These are phyloP conservation scores for Todiramphus saurophagus DNA, from an alignment of 2,113 vertebrate species.

Conservation along the genomic window DNA sequence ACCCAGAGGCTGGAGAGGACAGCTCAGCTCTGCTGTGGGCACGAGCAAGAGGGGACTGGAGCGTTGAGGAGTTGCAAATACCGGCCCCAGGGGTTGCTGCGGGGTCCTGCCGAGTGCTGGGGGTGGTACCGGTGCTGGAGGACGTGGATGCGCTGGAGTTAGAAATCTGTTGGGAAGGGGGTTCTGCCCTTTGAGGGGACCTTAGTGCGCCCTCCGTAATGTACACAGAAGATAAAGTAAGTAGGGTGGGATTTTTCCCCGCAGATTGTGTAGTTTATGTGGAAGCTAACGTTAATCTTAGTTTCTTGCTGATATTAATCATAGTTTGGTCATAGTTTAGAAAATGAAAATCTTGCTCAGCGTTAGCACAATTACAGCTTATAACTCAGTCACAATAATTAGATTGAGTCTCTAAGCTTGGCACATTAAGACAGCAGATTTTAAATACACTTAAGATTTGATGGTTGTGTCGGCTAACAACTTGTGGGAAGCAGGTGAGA, in stretches of 20 bases:
- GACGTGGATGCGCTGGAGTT: not conserved
- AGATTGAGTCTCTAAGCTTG: not conserved
- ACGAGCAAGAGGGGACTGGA: too few species aligned
- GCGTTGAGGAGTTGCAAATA: accelerated
- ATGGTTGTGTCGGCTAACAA: not conserved
- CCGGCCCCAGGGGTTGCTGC: not conserved
- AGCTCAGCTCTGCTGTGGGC: not conserved
- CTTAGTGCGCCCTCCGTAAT: not conserved
- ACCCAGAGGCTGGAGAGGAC: not conserved
- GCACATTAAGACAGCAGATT: not conserved
- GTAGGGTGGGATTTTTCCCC: not conserved
- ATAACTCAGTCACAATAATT: not conserved
- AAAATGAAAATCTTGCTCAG: not conserved
- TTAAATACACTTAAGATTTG: not conserved
- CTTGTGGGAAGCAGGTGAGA: conserved; percentile 7
- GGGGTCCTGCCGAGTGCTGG: not conserved
- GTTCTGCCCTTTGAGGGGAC: not conserved
- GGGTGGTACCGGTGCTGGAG: not conserved
- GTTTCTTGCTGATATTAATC: not conserved
- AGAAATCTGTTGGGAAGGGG: not conserved
- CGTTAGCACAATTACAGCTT: not conserved
- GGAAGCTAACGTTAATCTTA: not conserved
- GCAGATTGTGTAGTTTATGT: not conserved
- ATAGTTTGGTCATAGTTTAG: not conserved
- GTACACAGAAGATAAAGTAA: not conserved